Evolutionary conservation across 2,888 invertebrate species (phyloP), one percentile per base, ranked within the genome.

Genomic region (Adelognathus sp.): DNA sequence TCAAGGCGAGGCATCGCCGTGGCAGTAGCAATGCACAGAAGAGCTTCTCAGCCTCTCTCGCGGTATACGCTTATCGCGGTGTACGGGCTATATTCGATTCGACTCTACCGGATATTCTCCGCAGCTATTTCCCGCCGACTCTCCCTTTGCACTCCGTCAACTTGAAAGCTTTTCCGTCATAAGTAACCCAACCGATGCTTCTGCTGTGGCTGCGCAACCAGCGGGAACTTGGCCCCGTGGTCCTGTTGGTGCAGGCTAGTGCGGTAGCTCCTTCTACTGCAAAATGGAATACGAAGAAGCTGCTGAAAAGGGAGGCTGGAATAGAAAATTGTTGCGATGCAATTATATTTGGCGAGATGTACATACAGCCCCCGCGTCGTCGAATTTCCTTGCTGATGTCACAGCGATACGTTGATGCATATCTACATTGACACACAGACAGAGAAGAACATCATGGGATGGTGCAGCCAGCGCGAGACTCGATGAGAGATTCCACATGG

Each of bases 101-200:
- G 75, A 71, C 58, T 71, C 66, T 67, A 33, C 36, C 67, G 52
- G 61, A 79, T 79, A 71, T 69, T 63, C 67, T 39, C 14, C 54
- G 39, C 67, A 52, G 54, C 71, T 67, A 75, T 67, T 76, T 76
- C 70, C 70, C 58, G 67, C 7, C 64, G 33, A 61, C 67, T 61
- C 69, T 33, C 27, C 41, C 21, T 7, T 9, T 33, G 58, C 33
- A 67, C 29, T 79, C 41, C 56, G 67, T 67, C 72, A 72, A 67
- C 63, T 67, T 67, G 66, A 75, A 79, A 75, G 79, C 67, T 76
- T 79, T 74, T 76, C 63, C 71, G 67, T 79, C 76, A 74, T 71
- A 69, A 79, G 67, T 63, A 67, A 71, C 67, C 67, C 7, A 1
- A 58, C 33, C 46, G 27, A 4, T 29, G 14, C 52, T 6, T 9